Base-by-base conservation (phyloP, 2,797 vertebrate genomes). In the Thaleichthys pacificus region DNA sequence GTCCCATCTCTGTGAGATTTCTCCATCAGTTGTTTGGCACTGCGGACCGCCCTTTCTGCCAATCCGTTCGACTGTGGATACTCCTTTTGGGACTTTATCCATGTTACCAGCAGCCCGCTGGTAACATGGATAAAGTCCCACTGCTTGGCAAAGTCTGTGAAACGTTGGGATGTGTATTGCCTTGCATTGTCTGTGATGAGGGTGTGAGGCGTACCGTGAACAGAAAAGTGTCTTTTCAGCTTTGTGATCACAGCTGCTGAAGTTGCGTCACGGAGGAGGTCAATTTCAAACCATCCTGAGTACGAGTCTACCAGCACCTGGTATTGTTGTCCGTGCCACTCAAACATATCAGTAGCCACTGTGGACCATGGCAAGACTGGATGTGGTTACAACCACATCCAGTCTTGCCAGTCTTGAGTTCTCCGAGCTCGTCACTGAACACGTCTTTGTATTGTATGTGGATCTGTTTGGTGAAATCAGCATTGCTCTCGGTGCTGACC, bases 371-470 rank as follows among this genome's bases (percentile, higher is more conserved):
- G 42, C 42, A 47, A 14, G 5, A 47, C 3, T 8, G 42, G 42
- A 47, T 26, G 26, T 26, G 26, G 42, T n/a, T n/a, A n/a, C n/a
- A n/a, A n/a, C n/a, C n/a, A n/a, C n/a, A n/a, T n/a, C n/a, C n/a
- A n/a, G n/a, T n/a, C n/a, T n/a, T n/a, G n/a, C n/a, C n/a, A n/a
- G n/a, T n/a, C n/a, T 47, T 8, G 0, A 84, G 75, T 24, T 79
- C n/a, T 1, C 81, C 74, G 1, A 82, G 68, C 3, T 83, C 72
- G 3, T 75, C 74, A 9, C 15, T 76, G 60, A 87, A 81, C 8
- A 79, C 28, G 61, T 84, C 78, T 12, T 47, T 32, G 4, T 68
- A 72, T 12, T 81, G 15, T 6, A 2, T 51, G 0, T 64, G 3
- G 35, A 38, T 9, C 70, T 65, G 14, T 77, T 28, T 58, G 14